Evolutionary conservation across 1,140 invertebrate genomes (phyloP), one percentile per base, ranked within the genome.

Genomic region (Brachionus plicatilis): DNA sequence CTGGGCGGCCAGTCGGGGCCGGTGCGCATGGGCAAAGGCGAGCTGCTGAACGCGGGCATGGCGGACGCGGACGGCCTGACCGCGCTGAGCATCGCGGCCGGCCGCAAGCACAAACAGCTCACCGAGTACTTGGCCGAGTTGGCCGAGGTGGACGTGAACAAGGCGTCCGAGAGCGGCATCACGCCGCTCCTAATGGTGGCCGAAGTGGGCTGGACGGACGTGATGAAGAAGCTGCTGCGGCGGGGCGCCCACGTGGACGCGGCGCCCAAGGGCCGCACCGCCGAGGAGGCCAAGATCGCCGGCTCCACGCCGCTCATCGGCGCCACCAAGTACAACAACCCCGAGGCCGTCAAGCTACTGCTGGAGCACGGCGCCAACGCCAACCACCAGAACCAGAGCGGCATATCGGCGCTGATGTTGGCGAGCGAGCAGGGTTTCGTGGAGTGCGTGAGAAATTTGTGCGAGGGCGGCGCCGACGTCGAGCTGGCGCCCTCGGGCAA

Each of bases 301-400:
- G 84, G 84, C 33, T 41, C 27, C 6, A 85, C 84, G 11, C 72
- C 84, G 24, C 37, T 85, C 29, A 85, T 85, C 24, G 84, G 84
- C 24, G 84, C 84, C 8, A 85, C 84, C 27, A 85, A 85, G 66
- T 85, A 85, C 45, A 80, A 85, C 65, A 72, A 79, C 47, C 84
- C 84, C 20, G 72, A 85, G 65, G 70, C 68, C 9, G 72, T 85
- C 20, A 65, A 78, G 29, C 24, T 78, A 9, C 47, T 85, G 12
- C 41, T 85, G 0, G 45, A 79, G 29, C 50, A 85, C 37, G 24
- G 45, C 12, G 84, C 84, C 6, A 85, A 85, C 66, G 72, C 84
- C 45, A 79, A 85, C 66, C 84, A 85, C 70, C 84, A 85, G 41
- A 85, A 85, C 79, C 72, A 66, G 29, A 27, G n/a, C 11, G 84